These are phyloP conservation scores for Coregonus ussuriensis DNA, from an alignment of 2,797 vertebrate genomes.

Conservation along the genomic window DNA sequence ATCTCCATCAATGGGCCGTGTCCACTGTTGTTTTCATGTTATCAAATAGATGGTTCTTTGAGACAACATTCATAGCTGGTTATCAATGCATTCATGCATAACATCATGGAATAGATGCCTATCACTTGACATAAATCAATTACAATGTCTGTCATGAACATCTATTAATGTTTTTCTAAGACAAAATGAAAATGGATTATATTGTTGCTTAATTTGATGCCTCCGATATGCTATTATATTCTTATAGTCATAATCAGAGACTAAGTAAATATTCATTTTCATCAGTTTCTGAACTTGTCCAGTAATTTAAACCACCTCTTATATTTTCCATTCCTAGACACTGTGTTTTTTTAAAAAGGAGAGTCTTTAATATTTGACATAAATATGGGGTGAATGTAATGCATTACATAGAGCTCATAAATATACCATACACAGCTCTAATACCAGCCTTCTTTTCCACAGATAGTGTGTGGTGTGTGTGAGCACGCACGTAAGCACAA, in stretches of 20 bases:
- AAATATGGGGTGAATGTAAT: neutral
- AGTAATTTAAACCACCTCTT: neutral
- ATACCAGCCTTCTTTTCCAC: slow-evolving; percentile 20
- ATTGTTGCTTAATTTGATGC: neutral
- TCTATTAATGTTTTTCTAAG: no score
- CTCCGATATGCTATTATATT: neutral
- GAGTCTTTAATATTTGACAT: slow-evolving; percentile 64
- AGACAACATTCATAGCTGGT: no score
- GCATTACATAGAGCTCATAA: slow-evolving; percentile 58
- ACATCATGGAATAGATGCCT: no score
- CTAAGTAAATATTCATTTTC: neutral
- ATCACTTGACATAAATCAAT: no score
- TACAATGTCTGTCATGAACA: neutral
- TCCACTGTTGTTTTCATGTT: neutral
- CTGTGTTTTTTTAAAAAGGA: slow-evolving; percentile 9
- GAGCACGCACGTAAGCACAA: no score
- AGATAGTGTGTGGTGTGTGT: no score
- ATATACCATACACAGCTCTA: slow-evolving; percentile 52
- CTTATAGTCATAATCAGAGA: neutral
- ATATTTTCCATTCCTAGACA: slow-evolving; percentile 29
- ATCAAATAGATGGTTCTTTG: neutral
- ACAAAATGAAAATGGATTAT: neutral
- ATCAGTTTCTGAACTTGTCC: neutral
- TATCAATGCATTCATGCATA: no score
- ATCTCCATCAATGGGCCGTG: neutral